Evolutionary conservation across 2,888 invertebrate species (phyloP).

Genomic region (Ferrisia virgata): DNA sequence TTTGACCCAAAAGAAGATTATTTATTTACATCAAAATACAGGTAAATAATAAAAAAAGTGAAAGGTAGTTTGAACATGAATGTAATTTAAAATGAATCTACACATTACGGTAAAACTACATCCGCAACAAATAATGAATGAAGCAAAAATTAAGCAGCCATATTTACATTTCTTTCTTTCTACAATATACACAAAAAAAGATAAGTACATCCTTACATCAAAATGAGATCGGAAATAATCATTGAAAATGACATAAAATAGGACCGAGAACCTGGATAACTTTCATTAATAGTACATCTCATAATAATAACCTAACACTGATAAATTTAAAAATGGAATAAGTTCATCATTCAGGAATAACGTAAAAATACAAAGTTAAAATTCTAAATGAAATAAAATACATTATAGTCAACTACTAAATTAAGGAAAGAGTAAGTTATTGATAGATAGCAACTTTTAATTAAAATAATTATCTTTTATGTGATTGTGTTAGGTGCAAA

Average conservation of each 20-base stretch:
- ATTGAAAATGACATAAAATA: not conserved
- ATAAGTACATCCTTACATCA: not conserved
- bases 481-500: not conserved
- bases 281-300: not conserved
- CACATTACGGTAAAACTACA: not conserved
- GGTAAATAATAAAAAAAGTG: not conserved
- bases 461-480: not conserved
- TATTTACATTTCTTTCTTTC: not conserved
- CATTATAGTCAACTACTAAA: not conserved
- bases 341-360: not conserved
- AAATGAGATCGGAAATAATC: slow-evolving; percentile 2
- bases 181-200: not conserved
- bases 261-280: not conserved
- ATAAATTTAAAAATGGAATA: not conserved
- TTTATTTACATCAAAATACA: no score
- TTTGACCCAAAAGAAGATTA: no score
- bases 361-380: not conserved
- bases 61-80: not conserved
- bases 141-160: not conserved
- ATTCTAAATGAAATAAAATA: not conserved
- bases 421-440: not conserved
- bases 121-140: not conserved
- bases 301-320: not conserved
- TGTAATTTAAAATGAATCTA: not conserved
- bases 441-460: not conserved